Evolutionary conservation across 2,888 invertebrate genomes (phyloP), one percentile per base, ranked within the genome.

Genomic region (Anagyrus pseudococci): DNA sequence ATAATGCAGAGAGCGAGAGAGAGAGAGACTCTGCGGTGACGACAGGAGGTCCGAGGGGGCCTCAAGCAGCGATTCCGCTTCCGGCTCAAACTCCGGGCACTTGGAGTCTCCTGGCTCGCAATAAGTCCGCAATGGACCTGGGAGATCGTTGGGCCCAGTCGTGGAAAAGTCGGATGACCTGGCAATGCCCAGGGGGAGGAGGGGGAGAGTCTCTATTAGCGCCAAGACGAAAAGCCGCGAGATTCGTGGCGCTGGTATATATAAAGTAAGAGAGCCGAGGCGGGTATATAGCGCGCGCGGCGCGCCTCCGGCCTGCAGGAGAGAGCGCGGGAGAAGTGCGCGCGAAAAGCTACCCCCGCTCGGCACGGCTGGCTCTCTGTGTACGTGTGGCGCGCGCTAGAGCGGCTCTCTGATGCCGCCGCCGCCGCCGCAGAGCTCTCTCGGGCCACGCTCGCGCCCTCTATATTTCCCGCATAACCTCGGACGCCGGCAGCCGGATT

Each of bases 281-380:
- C n/a, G n/a, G n/a, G n/a, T n/a, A n/a, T n/a, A n/a, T n/a, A n/a
- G 44, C 40, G 57, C 47, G 47, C 40, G 40, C 33, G 50, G 48
- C 33, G 26, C 23, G 17, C 23, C 13, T 2, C 33, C 4, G 15
- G 33, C 3, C 33, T 13, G 33, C 33, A 29, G 33, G 17, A 23
- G 19, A 13, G 52, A 58, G 55, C 61, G 66, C 66, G 66, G 66
- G 66, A 66, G 66, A 63, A 57, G 54, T 33, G 67, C 67, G 67
- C 67, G 67, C 67, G 67, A 67, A 67, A 66, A 67, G 63, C 63
- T 57, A 64, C 67, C 63, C 67, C 64, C n/a, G n/a, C n/a, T n/a
- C 57, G 37, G 6, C 37, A 23, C 26, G n/a, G 25, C 10, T 23
- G n/a, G n/a, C n/a, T n/a, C n/a, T n/a, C n/a, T n/a, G n/a, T n/a